These are phyloP conservation scores for Gallinago stenura DNA, from an alignment of 2,797 vertebrate species.

Conservation along the genomic window DNA sequence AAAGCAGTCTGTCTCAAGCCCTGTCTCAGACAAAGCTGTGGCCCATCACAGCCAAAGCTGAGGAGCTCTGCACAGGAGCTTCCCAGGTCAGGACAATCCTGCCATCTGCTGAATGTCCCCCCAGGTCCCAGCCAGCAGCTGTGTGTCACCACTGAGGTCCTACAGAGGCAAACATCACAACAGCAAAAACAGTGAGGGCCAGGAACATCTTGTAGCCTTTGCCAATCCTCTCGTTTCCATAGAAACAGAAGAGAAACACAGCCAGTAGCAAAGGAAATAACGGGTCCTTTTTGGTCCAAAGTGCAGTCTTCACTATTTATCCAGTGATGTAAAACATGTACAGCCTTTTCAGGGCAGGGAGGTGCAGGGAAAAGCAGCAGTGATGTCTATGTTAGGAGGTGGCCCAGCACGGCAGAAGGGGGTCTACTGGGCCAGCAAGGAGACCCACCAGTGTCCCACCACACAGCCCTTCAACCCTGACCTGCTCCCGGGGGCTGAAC, in stretches of 20 bases:
- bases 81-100: background rate
- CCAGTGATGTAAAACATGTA: fast-evolving
- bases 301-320: background rate
- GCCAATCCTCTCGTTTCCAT: background rate
- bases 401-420: background rate
- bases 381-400: background rate
- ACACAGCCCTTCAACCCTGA: background rate
- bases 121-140: background rate
- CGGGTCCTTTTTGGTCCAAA: background rate
- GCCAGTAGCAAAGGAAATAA: background rate
- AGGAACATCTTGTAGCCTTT: background rate
- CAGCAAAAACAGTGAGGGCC: background rate
- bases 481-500: background rate
- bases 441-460: background rate
- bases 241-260: background rate
- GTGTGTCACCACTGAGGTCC: fast-evolving
- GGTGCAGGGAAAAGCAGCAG: background rate
- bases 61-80: background rate
- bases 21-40: background rate
- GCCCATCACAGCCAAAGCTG: background rate
- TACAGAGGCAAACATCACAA: background rate
- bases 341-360: background rate
- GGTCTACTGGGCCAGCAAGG: background rate
- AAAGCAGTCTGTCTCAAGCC: too few relatives aligned
- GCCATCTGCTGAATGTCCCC: fast-evolving